Evolutionary conservation across 1,140 invertebrate species (phyloP), one percentile per base, ranked within the genome.

Genomic region (Drosophila gunungcola): DNA sequence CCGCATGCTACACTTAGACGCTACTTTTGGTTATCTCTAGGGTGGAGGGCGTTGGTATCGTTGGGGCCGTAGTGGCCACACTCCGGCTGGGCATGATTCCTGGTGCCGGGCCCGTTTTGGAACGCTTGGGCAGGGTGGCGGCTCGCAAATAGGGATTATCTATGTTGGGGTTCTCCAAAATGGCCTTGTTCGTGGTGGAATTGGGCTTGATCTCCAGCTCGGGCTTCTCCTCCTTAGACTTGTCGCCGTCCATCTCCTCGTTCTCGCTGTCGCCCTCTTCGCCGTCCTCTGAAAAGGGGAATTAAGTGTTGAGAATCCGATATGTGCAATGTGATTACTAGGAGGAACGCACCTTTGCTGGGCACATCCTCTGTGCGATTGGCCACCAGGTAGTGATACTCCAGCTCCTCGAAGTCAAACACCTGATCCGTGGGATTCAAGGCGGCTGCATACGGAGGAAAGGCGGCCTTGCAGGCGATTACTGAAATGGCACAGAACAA

Each of bases 401-500:
- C 97, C 65, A 97, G 93, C 92, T 97, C 96, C 91, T 98, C 97
- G 82, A 96, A 95, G 84, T 99, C 98, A 93, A 98, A 98, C 32
- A 99, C 96, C 94, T 99, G 98, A 93, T 99, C 98, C 78, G 96
- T 97, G 2, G 98, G 98, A 75, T 98, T 92, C 4, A 99, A 93
- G 3, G 97, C 97, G 73, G 95, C 94, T 6, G 98, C 91, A 91
- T 98, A 99, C 13, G 97, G 95, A 12, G 97, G 96, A 88, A 97
- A 95, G 3, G 81, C 45, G 5, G 96, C 95, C 91, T 97, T 98
- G 74, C 96, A 96, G 2, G 97, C 96, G 84, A 99, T 98, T 72
- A 99, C 96, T 97, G 32, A n/a, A 29, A 6, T 2, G 46, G 6
- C 1, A 10, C 48, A n/a, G 3, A 46, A 21, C 16, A 10, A 52